Evolutionary conservation across 2,797 vertebrate species (phyloP), one percentile per base, ranked within the genome.

Genomic region (Chelidonichthys spinosus): DNA sequence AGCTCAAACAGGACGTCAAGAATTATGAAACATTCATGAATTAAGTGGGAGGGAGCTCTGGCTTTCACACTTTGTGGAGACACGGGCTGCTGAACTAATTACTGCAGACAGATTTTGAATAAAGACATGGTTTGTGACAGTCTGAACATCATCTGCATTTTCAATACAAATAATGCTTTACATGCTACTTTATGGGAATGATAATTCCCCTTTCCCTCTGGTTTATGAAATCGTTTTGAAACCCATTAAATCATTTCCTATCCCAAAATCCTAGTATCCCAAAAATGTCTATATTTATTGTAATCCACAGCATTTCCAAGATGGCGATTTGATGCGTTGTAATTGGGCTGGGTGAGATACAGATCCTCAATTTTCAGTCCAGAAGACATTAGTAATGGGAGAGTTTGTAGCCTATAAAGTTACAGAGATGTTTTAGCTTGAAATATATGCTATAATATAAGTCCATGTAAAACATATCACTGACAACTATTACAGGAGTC

Each of bases 11-110:
- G 60, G 66, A 83, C 50, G 44, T 85, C 54, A 63, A 55, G 59
- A 81, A 78, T 73, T 61, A 85, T 81, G 71, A 85, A 88, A 90
- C 84, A 90, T 88, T 86, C 82, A 86, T 79, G 63, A 77, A 75
- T 71, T 68, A 58, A 50, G 69, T 68, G 62, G 49, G 58, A 64
- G 62, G 13, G 44, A 70, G 74, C 76, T 35, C 46, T 39, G 81
- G 79, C 79, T 90, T 89, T 84, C 83, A 87, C 73, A 78, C 74
- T 42, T 6, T 47, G 11, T 76, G 74, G 74, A 82, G 70, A 79
- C 70, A 79, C 62, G 78, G 73, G 32, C 73, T 69, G 69, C 56
- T 78, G 62, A 79, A 79, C 63, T 86, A 82, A 89, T 86, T 81
- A 82, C 78, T 63, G 73, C 56, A 69, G 80, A 77, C 70, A 56